Base-by-base conservation (phyloP, 1,140 invertebrate genomes). In the Arion vulgaris region DNA sequence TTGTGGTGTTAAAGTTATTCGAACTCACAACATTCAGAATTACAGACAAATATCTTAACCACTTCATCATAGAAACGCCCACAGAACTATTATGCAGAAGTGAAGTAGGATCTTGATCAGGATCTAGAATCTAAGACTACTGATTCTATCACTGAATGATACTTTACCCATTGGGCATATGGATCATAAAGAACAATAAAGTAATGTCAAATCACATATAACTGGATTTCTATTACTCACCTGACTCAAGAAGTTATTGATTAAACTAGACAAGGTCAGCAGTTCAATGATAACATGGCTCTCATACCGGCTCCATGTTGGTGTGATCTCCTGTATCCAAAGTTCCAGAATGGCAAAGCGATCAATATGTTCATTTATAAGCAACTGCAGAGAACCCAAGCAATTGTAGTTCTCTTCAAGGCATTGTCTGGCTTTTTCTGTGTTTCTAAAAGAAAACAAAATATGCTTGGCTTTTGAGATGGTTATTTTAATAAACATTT, bases 381-480 rank as follows among this genome's bases (percentile, higher is more conserved):
- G 66, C 11, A 7, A 49, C 38, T 71, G 13, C 2, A 71, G 28
- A 34, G 78, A 49, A 2, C 15, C n/a, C n/a, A 71, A 71, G 78
- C 78, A 80, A 53, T 80, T 39, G 41, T 45, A 80, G 66, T 71
- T 71, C 15, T 69, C 32, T 19, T 80, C 68, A 26, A 80, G 45
- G 28, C 78, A 80, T 32, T 75, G 1, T 19, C 23, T 75, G 73
- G 73, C 45, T 32, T 51, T 32, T 66, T 28, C n/a, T 32, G n/a
- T 66, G 62, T 32, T 7, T 66, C 5, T 15, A 32, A 32, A 66
- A 32, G 11, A 62, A 49, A 49, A 23, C 53, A 57, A 15, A 1
- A 57, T 4, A 57, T 19, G 23, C 2, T 15, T 57, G 9, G 53
- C 26, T 9, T 57, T 4, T 15, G 19, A 57, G 53, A 57, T 57